A percentile compares a stretch with the other conserved stretches of the same genome.
Evolutionary conservation across 2,888 invertebrate genomes (phyloP).

Genomic region (Agrotis segetum): DNA sequence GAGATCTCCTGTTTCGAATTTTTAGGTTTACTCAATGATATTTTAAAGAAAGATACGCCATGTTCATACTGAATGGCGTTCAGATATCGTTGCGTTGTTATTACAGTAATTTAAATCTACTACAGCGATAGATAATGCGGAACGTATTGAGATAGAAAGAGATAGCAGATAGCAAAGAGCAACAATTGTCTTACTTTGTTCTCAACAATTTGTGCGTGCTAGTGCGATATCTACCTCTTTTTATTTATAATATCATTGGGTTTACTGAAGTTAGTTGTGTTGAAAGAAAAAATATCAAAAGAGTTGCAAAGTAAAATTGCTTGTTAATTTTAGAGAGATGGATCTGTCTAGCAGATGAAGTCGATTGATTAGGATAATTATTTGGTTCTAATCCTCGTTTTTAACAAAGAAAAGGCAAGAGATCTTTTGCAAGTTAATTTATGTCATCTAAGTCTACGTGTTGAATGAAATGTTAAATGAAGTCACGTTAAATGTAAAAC

Average conservation of each 20-base stretch:
- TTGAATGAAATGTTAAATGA: slow-evolving; percentile 2
- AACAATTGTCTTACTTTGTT: too few species aligned
- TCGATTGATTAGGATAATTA: neutral
- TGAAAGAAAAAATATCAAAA: slow-evolving; percentile 1
- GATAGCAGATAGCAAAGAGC: too few species aligned
- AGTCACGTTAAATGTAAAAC: slow-evolving; percentile 1
- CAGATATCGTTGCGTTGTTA: too few species aligned
- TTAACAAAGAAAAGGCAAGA: neutral
- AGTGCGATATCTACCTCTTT: too few species aligned
- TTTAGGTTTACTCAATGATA: too few species aligned
- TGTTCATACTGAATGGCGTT: too few species aligned
- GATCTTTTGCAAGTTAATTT: neutral
- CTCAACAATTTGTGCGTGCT: too few species aligned
- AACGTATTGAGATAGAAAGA: too few species aligned
- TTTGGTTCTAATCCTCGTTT: neutral
- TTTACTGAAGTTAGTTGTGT: neutral
- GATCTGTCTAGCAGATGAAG: neutral
- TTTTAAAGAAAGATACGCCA: too few species aligned
- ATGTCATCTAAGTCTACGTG: neutral
- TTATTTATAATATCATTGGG: too few species aligned
- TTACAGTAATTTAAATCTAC: too few species aligned
- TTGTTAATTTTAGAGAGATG: slow-evolving; percentile 6
- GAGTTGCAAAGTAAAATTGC: neutral
- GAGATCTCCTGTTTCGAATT: slow-evolving; percentile 15
- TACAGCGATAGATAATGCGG: too few species aligned